phyloP scores from a whole-genome alignment of 1,140 invertebrate species.

The Wiebesia pumilae region DNA sequence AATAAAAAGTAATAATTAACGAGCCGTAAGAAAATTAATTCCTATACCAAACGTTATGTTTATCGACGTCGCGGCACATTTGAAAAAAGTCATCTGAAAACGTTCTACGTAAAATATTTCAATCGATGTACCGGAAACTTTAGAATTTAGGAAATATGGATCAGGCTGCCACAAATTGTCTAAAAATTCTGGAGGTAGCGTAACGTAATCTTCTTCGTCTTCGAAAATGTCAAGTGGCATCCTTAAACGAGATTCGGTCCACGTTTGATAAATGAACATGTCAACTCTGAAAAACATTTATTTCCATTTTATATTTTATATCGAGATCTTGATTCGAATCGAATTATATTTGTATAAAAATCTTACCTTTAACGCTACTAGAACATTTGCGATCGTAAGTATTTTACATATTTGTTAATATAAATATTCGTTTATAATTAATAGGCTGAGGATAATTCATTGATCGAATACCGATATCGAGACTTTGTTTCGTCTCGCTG shows the following conservation, averaged over 20 bases:
- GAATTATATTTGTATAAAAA: no score
- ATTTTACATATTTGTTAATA: no score
- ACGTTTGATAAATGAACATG: slow-evolving; percentile 88
- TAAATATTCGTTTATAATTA: no score
- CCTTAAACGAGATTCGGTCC: slow-evolving; percentile 84
- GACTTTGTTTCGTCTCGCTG: background rate
- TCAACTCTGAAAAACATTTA: slow-evolving; percentile 79
- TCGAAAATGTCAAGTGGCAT: slow-evolving; percentile 85
- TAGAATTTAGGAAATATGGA: slow-evolving; percentile 89
- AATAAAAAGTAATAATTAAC: background rate
- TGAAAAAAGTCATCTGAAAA: background rate
- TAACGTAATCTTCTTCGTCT: slow-evolving; percentile 85
- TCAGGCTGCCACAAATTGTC: slow-evolving; percentile 91
- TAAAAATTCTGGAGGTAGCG: slow-evolving; percentile 85
- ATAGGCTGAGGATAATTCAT: no score
- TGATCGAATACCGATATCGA: background rate
- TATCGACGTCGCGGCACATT: background rate
- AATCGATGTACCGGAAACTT: slow-evolving; percentile 81
- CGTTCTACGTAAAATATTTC: background rate
- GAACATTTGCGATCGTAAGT: no score
- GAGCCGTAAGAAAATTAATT: background rate
- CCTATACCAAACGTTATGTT: background rate
- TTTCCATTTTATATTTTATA: background rate
- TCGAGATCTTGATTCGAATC: background rate
- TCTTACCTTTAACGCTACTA: background rate